Base-by-base conservation (phyloP, 2,888 invertebrate genomes). In the Acronicta leporina region DNA sequence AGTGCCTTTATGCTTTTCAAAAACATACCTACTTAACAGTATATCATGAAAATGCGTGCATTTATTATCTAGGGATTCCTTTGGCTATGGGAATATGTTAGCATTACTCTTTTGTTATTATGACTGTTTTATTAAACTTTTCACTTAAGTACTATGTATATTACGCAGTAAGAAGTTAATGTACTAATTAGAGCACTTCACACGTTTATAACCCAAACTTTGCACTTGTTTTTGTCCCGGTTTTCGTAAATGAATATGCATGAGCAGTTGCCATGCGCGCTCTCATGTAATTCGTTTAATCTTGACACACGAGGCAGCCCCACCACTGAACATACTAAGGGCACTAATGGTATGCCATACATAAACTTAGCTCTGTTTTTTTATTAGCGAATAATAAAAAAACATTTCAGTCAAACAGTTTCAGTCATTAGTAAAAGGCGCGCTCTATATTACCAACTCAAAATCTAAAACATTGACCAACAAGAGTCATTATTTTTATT, bases 211-310 rank as follows among this genome's bases (percentile, higher is more conserved):
- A 47, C 43, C 20, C 44, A 30, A 48, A 33, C 15, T 27, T 35
- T 25, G 20, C 14, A 49, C 25, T 53, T 33, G 38, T 45, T 68
- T 51, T 42, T 68, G 49, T 42, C 25, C 14, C 16, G 33, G 47
- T 27, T 42, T 52, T 25, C 13, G 15, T 47, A 9, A 10, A 56
- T 57, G 45, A 67, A 64, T 70, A 70, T 64, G 38, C 25, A 67
- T 43, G 42, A 35, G 38, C 25, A 27, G 40, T 56, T 47, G 40
- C 27, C 35, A 50, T 38, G 16, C 27, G n/a, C 44, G 44, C 46
- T 46, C 48, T 50, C 35, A 65, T 43, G 45, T 68, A 65, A 65
- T 59, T 58, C 42, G 15, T 71, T 70, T 43, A 46, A 58, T 70
- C 65, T 58, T 64, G 49, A 57, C 52, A 63, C 30, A 65, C 11